Evolutionary conservation across 2,797 vertebrate genomes (phyloP), one percentile per base, ranked within the genome.

Genomic region (Tragelaphus oryx): DNA sequence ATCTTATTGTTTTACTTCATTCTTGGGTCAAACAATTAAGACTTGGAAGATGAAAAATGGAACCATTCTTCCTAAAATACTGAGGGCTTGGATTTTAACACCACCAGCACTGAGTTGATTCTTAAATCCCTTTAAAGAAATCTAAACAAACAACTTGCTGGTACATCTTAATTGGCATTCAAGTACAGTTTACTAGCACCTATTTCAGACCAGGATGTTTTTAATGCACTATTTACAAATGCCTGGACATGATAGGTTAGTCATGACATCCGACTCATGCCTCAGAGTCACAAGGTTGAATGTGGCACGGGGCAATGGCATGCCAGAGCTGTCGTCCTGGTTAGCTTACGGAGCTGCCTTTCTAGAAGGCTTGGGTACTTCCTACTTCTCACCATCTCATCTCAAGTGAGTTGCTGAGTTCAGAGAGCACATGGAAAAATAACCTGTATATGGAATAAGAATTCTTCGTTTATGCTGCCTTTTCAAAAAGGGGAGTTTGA

Each of bases 131-230:
- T 41, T 79, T 93, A n/a, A 95, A 28, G 76, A 96, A 93, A 82
- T 95, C 28, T 60, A 60, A 60, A 30, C 26, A 92, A 87, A 60
- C 48, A 93, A 22, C 59, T 87, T 93, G 44, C 59, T 94, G n/a
- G 3, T 78, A 4, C 95, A 50, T 91, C 86, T 93, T 96, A 91
- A 94, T 93, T 94, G 55, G 60, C 28, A 41, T 91, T 89, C 59
- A 28, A 20, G 11, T 93, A 24, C 74, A 88, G 8, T 92, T 95
- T 92, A n/a, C 92, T 94, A 87, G 57, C 54, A 80, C 88, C 91
- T 94, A 55, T 91, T 94, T 97, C 28, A 94, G 76, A 85, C 79
- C 59, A 95, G 83, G 84, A 78, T 97, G 94, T 96, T 96, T 97
- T 85, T 94, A 95, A 79, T 78, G 83, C 4, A 59, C 16, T 97